Conservation (phyloP, 2,797 vertebrate genomes). For the Gymnothorax javanicus region DNA sequence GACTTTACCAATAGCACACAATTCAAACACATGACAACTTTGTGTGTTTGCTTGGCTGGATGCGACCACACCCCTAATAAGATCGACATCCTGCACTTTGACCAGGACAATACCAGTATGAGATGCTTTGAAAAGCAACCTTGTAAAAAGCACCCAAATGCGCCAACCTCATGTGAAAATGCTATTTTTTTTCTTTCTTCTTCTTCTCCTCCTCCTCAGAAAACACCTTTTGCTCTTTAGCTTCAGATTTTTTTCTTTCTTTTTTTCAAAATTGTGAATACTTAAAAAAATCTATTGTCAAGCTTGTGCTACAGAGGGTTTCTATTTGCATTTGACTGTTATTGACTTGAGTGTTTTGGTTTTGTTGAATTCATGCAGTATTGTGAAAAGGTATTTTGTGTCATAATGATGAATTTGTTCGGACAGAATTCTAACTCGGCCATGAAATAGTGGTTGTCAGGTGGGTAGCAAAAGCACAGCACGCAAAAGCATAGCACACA, state of each 20-base stretch:
- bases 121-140: neutral
- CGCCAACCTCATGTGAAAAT: neutral
- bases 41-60: conserved; percentile 53
- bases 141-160: neutral
- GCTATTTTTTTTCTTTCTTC: too few species aligned
- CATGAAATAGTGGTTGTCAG: neutral
- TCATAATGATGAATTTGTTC: neutral
- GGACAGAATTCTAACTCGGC: neutral
- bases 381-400: too few species aligned
- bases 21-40: conserved; percentile 32
- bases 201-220: too few species aligned
- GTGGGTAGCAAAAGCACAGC: neutral
- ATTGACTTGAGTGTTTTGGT: too few species aligned
- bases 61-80: conserved; percentile 59
- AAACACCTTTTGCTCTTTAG: too few species aligned
- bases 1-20: neutral
- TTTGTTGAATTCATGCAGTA: too few species aligned
- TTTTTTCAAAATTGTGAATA: too few species aligned
- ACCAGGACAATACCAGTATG: conserved; percentile 43
- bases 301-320: too few species aligned
- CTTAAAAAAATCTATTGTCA: too few species aligned
- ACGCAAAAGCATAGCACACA: neutral
- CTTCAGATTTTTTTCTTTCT: too few species aligned
- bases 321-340: too few species aligned
- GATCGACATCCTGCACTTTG: conserved; percentile 64